These are phyloP conservation scores for Antechinus stuartii DNA, from an alignment of 2,113 vertebrate species.

Conservation along the genomic window DNA sequence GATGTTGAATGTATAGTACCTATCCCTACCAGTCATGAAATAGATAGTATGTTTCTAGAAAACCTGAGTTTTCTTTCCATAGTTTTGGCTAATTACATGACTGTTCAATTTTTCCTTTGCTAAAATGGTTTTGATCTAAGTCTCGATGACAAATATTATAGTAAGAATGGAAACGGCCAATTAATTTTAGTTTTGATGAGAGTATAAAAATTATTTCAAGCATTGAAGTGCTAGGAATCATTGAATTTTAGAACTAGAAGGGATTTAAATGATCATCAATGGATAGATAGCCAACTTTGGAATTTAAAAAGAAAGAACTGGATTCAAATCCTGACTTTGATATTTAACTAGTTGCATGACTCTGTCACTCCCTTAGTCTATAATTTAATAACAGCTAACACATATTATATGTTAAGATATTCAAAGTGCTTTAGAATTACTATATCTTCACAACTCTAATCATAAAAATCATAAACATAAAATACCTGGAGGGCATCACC, in stretches of 20 bases:
- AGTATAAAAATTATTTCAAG: neutral
- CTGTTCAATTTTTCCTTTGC: neutral
- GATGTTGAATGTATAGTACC: slow-evolving; percentile 13
- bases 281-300: neutral
- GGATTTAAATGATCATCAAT: neutral
- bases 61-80: neutral
- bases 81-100: neutral
- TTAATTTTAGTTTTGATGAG: neutral
- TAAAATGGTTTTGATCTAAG: neutral
- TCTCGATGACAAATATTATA: neutral
- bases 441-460: neutral
- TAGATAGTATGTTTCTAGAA: neutral
- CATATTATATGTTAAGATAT: neutral
- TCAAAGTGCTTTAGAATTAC: neutral
- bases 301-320: neutral
- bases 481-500: neutral
- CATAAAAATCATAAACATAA: neutral
- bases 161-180: neutral
- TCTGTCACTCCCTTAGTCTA: neutral
- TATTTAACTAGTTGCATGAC: neutral
- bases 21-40: slow-evolving; percentile 23
- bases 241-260: slow-evolving; percentile 6
- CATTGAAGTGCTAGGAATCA: neutral
- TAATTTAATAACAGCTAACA: neutral
- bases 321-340: neutral